These are phyloP conservation scores for Azorinus chamasolen DNA, from an alignment of 2,888 invertebrate genomes.

Conservation along the genomic window DNA sequence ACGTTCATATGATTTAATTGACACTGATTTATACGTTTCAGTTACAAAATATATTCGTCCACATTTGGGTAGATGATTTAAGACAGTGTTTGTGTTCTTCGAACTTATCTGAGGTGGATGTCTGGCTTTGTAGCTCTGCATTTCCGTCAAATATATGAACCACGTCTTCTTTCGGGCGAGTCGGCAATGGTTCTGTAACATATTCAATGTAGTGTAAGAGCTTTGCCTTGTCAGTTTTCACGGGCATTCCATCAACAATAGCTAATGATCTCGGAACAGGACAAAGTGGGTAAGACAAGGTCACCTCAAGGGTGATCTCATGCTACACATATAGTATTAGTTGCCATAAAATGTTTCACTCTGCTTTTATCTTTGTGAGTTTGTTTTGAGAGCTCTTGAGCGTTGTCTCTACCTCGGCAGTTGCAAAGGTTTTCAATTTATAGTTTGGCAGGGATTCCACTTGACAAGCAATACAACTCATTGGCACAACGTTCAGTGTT, in stretches of 20 bases:
- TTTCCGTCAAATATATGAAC: conserved; percentile 14
- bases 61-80: conserved; percentile 1
- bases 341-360: conserved; percentile 1
- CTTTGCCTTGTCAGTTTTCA: conserved; percentile 24
- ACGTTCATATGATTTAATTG: conserved; percentile 11
- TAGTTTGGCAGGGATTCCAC: conserved; percentile 4
- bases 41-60: conserved; percentile 8
- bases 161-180: neutral
- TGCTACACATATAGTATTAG: neutral
- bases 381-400: conserved; percentile 3
- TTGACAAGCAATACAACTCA: conserved; percentile 38
- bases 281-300: neutral
- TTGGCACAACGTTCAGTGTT: no score
- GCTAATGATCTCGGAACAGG: conserved; percentile 4
- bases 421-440: no score
- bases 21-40: neutral
- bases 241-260: conserved; percentile 14
- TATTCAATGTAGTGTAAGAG: neutral
- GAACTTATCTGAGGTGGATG: conserved; percentile 21
- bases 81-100: conserved; percentile 20
- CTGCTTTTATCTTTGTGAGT: conserved; percentile 19
- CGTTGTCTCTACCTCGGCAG: neutral
- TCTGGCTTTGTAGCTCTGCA: conserved; percentile 29
- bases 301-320: neutral
- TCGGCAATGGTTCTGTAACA: neutral